Evolutionary conservation across 2,888 invertebrate genomes (phyloP).

Genomic region (Nesidiocoris tenuis): DNA sequence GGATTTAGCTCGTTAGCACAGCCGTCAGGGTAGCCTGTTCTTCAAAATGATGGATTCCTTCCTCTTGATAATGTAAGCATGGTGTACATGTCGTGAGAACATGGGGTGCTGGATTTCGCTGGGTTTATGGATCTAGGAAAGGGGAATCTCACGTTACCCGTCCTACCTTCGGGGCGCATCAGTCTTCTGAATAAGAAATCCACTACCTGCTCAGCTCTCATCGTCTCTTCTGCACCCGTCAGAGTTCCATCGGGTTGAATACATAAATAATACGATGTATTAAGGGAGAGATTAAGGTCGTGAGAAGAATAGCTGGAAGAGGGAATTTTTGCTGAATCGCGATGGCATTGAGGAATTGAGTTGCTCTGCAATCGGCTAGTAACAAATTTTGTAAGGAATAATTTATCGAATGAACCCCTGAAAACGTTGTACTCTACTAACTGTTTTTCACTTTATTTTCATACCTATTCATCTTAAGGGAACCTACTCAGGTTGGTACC

Average conservation of each 20-base stretch:
- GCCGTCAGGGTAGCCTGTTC: not conserved
- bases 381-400: too few species aligned
- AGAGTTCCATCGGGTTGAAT: not conserved
- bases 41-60: not conserved
- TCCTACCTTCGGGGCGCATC: not conserved
- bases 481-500: too few species aligned
- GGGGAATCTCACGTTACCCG: not conserved
- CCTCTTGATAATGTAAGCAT: not conserved
- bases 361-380: too few species aligned
- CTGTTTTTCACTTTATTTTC: too few species aligned
- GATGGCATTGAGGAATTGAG: too few species aligned
- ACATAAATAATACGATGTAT: not conserved
- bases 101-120: not conserved
- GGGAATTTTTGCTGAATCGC: too few species aligned
- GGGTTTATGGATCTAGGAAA: not conserved
- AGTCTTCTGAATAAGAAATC: not conserved
- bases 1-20: not conserved
- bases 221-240: not conserved
- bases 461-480: too few species aligned
- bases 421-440: too few species aligned
- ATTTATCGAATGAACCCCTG: too few species aligned
- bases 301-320: too few species aligned
- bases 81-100: not conserved
- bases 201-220: too few species aligned
- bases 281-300: not conserved